phyloP scores from a whole-genome alignment of 2,888 invertebrate species.

The Elysia crispata region DNA sequence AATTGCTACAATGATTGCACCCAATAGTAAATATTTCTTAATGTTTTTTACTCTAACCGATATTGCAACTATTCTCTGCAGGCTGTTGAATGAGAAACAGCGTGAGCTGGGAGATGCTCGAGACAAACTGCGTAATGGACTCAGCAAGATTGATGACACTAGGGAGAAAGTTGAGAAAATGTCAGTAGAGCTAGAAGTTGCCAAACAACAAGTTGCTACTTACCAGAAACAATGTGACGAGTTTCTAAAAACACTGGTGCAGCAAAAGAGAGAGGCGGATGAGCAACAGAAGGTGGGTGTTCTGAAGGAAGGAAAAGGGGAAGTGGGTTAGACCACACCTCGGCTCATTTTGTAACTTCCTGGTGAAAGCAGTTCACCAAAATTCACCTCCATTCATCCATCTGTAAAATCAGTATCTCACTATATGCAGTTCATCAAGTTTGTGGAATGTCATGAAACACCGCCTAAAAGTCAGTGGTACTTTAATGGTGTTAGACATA shows the following conservation, averaged over 20 bases:
- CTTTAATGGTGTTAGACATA: too few species aligned
- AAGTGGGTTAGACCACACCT: not conserved
- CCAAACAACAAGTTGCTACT: constrained; percentile 83
- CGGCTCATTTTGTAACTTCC: too few species aligned
- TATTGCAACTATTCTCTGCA: constrained; percentile 30
- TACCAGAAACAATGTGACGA: constrained; percentile 91
- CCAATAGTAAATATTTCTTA: too few species aligned
- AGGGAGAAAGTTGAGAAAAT: constrained; percentile 88
- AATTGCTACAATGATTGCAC: too few species aligned
- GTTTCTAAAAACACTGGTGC: constrained; percentile 88
- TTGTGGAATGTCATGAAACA: too few species aligned
- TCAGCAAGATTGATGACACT: constrained; percentile 92
- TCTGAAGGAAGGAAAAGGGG: not conserved
- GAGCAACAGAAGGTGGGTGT: constrained; percentile 84
- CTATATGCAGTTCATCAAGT: too few species aligned
- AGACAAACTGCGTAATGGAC: constrained; percentile 87
- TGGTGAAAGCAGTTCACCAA: too few species aligned
- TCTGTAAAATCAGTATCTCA: too few species aligned
- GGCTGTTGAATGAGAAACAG: constrained; percentile 85
- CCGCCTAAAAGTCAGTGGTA: too few species aligned
- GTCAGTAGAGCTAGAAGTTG: constrained; percentile 88
- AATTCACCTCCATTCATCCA: too few species aligned
- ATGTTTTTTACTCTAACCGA: too few species aligned
- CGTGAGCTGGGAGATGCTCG: constrained; percentile 85
- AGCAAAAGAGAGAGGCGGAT: constrained; percentile 89